Base-by-base conservation (phyloP, 1,140 invertebrate genomes). In the Propsilocerus akamusi region DNA sequence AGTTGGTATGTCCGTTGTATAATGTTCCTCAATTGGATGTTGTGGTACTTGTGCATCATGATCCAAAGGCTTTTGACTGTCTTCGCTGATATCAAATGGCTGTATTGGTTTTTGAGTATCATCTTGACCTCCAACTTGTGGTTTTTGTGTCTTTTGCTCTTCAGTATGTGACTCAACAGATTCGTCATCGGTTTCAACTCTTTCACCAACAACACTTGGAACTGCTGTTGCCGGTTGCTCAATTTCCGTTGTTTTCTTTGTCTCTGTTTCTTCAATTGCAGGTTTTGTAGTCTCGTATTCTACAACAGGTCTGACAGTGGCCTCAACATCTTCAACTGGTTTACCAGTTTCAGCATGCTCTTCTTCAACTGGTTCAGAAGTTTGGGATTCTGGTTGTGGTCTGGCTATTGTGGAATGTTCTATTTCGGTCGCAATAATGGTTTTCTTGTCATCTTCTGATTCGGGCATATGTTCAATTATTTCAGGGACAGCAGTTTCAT, bases 1-100 rank as follows among this genome's bases (percentile, higher is more conserved):
- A 60, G 61, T 5, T 60, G 56, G 52, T 59, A 58, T 46, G 26
- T 30, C 10, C 12, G 8, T 50, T 48, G 48, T 5, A n/a, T 50
- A 12, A 37, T 52, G 25, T 52, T 30, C 46, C n/a, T 52, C 49
- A 14, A 50, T 23, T 47, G 47, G 49, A 48, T 47, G 28, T 12
- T 47, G 4, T 11, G 28, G 30, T 23, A 30, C 17, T 48, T 47
- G 46, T n/a, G 17, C 41, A 14, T 47, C 22, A 11, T 48, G 26
- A 25, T 47, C 26, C 20, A 41, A 4, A 20, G 34, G 34, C 22
- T 41, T 20, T 17, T 41, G 34, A 17, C 17, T n/a, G 22, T 41
- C 34, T 20, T 20, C 10, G 7, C 34, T 26, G 26, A 34, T 23
- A 8, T 30, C 14, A 5, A 25, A 12, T n/a, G 22, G 20, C 5